These are phyloP conservation scores for Metacarcinus magister DNA, from an alignment of 2,888 invertebrate genomes.

Conservation along the genomic window DNA sequence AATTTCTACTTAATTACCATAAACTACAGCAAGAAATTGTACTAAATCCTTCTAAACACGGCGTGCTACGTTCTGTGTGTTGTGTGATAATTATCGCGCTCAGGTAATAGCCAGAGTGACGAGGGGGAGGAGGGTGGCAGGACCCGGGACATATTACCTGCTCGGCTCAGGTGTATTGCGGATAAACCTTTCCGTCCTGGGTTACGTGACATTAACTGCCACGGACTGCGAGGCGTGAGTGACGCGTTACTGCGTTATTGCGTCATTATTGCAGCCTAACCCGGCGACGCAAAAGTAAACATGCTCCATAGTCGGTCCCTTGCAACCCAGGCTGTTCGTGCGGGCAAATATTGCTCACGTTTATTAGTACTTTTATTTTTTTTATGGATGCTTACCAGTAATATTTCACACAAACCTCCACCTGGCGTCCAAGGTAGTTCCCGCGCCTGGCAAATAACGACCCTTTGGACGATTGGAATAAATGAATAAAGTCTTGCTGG, in stretches of 20 bases:
- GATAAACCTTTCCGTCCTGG: slow-evolving; percentile 29
- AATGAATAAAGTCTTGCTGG: neutral
- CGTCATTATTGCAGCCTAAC: slow-evolving; percentile 31
- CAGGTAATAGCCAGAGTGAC: neutral
- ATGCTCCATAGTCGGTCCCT: neutral
- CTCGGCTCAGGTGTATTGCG: slow-evolving; percentile 33
- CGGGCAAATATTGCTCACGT: neutral
- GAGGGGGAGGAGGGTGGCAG: neutral
- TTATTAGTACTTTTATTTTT: neutral
- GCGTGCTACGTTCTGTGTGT: neutral
- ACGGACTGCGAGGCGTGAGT: neutral
- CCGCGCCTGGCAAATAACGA: neutral
- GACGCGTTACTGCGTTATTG: slow-evolving; percentile 32
- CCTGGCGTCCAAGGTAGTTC: neutral
- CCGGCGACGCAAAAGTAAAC: slow-evolving; percentile 10
- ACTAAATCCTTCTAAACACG: neutral
- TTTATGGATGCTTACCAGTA: neutral
- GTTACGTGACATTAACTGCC: slow-evolving; percentile 51
- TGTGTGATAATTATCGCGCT: slow-evolving; percentile 14
- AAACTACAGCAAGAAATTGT: neutral
- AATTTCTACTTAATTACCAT: slow-evolving; percentile 22
- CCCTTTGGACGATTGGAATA: neutral
- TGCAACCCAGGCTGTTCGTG: neutral
- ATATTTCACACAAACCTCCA: neutral
- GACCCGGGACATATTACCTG: neutral